These are phyloP conservation scores for Sebastes nivosus DNA, from an alignment of 2,797 vertebrate species.

Conservation along the genomic window DNA sequence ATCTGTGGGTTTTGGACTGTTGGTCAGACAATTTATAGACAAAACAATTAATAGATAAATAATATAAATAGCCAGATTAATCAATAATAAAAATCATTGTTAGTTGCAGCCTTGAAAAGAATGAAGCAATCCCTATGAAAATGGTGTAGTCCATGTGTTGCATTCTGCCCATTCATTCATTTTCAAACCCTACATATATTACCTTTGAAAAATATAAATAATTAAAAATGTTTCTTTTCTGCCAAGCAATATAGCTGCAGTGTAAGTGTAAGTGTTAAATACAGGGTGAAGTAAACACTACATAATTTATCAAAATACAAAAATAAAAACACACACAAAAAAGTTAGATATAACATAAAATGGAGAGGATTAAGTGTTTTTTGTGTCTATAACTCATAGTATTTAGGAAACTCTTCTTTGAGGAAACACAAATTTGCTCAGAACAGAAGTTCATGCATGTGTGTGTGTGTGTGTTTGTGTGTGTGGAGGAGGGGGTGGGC, in stretches of 20 bases:
- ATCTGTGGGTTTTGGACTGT: not conserved
- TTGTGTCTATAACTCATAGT: not conserved
- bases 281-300: not conserved
- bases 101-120: not conserved
- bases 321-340: not conserved
- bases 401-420: not conserved
- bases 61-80: not conserved
- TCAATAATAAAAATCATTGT: not conserved
- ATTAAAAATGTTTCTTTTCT: not conserved
- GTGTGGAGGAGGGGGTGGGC: conserved; percentile 12
- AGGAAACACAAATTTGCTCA: conserved; percentile 3
- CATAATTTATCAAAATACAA: not conserved
- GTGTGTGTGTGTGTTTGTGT: not conserved
- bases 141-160: not conserved
- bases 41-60: not conserved
- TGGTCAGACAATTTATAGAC: not conserved
- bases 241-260: not conserved
- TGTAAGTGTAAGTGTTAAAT: conserved; percentile 18
- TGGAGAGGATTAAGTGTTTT: not conserved
- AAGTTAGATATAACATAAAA: not conserved
- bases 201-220: conserved; percentile 5
- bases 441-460: not conserved
- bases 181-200: not conserved
- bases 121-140: not conserved
- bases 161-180: not conserved